A percentile compares a stretch with the other conserved stretches of the same genome.
phyloP scores from a whole-genome alignment of 2,888 invertebrate species.

The Rhagophthalmus giganteus region DNA sequence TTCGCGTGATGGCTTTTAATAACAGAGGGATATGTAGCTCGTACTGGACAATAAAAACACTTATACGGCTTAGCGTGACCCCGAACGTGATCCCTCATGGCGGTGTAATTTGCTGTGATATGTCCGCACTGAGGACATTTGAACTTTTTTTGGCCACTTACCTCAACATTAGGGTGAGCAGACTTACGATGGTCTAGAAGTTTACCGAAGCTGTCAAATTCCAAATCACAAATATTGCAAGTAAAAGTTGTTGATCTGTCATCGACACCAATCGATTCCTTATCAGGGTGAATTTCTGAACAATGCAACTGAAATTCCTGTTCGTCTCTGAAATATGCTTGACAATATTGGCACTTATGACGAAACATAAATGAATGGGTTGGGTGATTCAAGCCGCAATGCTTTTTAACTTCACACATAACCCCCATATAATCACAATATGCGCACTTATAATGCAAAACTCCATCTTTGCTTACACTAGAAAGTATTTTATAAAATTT shows the following conservation, averaged over 20 bases:
- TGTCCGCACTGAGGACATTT: constrained; percentile 54
- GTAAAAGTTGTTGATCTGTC: constrained; percentile 35
- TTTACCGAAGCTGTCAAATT: constrained; percentile 45
- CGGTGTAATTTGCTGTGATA: constrained; percentile 40
- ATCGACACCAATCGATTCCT: constrained; percentile 42
- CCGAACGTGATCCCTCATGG: constrained; percentile 53
- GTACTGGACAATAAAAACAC: constrained; percentile 53
- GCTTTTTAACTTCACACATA: constrained; percentile 46
- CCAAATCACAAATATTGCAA: constrained; percentile 19
- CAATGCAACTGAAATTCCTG: constrained; percentile 41
- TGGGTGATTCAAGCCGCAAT: constrained; percentile 50
- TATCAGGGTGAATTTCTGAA: constrained; percentile 40
- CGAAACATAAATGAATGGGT: constrained; percentile 37
- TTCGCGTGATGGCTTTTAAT: constrained; percentile 45
- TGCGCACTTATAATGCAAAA: constrained; percentile 36
- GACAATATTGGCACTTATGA: constrained; percentile 45
- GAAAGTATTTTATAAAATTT: constrained; percentile 5
- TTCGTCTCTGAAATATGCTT: constrained; percentile 36
- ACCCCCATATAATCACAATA: constrained; percentile 46
- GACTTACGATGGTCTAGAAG: constrained; percentile 50
- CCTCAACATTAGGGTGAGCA: constrained; percentile 51
- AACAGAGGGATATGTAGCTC: constrained; percentile 43
- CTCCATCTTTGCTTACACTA: constrained; percentile 3
- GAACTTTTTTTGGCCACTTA: constrained; percentile 41
- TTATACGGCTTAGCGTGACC: constrained; percentile 53